These are phyloP conservation scores for Hypomecis atomaria DNA, from an alignment of 2,888 invertebrate species.

Conservation along the genomic window DNA sequence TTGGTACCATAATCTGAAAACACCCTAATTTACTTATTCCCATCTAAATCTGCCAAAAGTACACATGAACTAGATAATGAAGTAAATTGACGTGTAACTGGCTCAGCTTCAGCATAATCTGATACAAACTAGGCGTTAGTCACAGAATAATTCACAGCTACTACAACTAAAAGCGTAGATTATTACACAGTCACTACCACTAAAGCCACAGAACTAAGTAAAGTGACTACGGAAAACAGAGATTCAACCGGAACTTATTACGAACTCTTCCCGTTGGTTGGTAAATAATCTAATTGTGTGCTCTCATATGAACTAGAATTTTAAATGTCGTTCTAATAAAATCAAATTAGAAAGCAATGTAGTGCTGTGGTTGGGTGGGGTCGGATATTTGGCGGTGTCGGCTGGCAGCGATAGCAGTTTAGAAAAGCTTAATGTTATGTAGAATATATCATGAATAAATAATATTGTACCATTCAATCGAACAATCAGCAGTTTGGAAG, in stretches of 20 bases:
- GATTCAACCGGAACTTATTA: constrained; percentile 55
- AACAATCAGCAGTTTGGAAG: too few relatives aligned
- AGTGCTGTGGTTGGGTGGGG: constrained; percentile 49
- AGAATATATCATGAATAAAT: too few relatives aligned
- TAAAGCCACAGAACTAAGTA: not conserved
- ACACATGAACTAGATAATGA: constrained; percentile 26
- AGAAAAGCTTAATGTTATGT: not conserved
- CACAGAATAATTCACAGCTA: constrained; percentile 25
- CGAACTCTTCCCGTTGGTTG: constrained; percentile 51
- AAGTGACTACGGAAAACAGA: constrained; percentile 40
- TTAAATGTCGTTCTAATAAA: constrained; percentile 78
- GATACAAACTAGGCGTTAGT: constrained; percentile 41
- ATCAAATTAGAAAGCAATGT: constrained; percentile 76
- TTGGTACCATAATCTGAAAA: not conserved
- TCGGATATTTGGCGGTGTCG: constrained; percentile 16
- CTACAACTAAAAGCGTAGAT: constrained; percentile 10
- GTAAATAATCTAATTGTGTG: constrained; percentile 70
- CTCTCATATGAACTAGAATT: constrained; percentile 69
- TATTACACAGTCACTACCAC: constrained; percentile 18
- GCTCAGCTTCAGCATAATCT: constrained; percentile 42
- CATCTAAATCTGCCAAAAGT: constrained; percentile 23
- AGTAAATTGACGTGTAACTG: constrained; percentile 47
- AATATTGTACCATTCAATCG: too few relatives aligned
- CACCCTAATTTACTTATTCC: not conserved
- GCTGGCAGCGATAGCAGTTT: not conserved